Evolutionary conservation across 1,140 invertebrate genomes (phyloP).

Genomic region (Luehdorfia chinensis): DNA sequence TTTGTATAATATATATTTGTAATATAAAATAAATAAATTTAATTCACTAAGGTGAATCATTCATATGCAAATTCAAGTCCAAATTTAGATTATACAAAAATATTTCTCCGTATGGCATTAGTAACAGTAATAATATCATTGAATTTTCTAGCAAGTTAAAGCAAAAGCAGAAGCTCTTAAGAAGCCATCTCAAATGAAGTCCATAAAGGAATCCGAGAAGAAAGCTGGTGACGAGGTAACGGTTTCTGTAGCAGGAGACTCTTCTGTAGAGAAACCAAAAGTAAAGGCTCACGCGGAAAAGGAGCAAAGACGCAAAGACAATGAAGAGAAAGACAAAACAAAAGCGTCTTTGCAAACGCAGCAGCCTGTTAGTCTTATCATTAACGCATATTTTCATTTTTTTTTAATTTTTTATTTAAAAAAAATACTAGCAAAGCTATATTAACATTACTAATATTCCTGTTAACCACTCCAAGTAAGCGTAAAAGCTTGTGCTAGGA

Average conservation of each 20-base stretch:
- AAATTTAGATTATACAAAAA: too few relatives aligned
- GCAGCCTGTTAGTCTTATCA: slow-evolving; percentile 30
- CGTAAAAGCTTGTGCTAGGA: too few relatives aligned
- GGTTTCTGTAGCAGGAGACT: slow-evolving; percentile 16
- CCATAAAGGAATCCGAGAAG: slow-evolving; percentile 43
- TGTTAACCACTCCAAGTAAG: too few relatives aligned
- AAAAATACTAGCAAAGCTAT: too few relatives aligned
- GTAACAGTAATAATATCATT: too few relatives aligned
- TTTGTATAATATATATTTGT: too few relatives aligned
- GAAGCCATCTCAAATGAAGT: slow-evolving; percentile 53
- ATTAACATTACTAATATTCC: too few relatives aligned
- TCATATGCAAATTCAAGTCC: too few relatives aligned
- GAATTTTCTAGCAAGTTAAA: slow-evolving; percentile 57
- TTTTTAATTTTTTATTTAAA: slow-evolving; percentile 7
- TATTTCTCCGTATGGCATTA: too few relatives aligned
- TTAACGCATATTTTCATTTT: too few relatives aligned
- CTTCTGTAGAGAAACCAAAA: slow-evolving; percentile 20
- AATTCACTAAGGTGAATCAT: too few relatives aligned
- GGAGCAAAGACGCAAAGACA: slow-evolving; percentile 30
- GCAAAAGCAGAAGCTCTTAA: slow-evolving; percentile 70
- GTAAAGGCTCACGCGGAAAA: slow-evolving; percentile 16
- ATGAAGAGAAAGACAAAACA: slow-evolving; percentile 37
- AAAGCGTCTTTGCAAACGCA: slow-evolving; percentile 29
- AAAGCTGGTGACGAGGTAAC: slow-evolving; percentile 38
- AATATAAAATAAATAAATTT: too few relatives aligned